A percentile compares a stretch with the other conserved stretches of the same genome.
Conservation (phyloP, 1,140 invertebrate genomes). For the Hypsibius dujardini region DNA sequence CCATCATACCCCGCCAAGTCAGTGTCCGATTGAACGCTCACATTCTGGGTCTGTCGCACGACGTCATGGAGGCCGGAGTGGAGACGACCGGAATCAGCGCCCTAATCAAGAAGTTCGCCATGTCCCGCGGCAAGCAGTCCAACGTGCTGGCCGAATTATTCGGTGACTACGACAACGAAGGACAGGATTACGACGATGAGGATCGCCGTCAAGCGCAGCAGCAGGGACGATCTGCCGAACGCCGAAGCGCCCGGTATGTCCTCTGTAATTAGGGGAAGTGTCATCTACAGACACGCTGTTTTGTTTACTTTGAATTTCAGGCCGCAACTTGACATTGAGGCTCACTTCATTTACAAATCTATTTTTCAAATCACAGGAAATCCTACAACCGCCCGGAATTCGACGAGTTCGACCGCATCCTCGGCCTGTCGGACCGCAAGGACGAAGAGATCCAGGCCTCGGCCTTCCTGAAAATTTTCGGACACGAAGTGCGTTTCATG, state of each 20-base stretch:
- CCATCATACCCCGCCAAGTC: background rate
- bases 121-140: background rate
- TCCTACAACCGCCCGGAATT: background rate
- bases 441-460: conserved; percentile 1
- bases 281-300: too few species aligned
- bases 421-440: background rate
- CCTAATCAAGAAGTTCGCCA: background rate
- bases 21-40: background rate
- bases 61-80: conserved; percentile 7
- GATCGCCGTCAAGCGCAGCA: too few species aligned
- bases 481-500: conserved; percentile 10
- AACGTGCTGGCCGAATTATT: background rate
- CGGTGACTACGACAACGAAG: conserved; percentile 3
- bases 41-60: background rate
- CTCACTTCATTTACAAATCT: background rate
- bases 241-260: too few species aligned
- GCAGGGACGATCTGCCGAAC: too few species aligned
- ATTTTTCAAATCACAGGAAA: background rate
- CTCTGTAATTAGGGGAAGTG: too few species aligned
- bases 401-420: conserved; percentile 16
- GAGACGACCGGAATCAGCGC: conserved; percentile 9
- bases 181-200: background rate
- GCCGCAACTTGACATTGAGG: too few species aligned
- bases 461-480: conserved; percentile 15
- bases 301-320: too few species aligned